These are phyloP conservation scores for Pseudomyrmex flavicornis DNA, from an alignment of 1,140 invertebrate species.

Conservation along the genomic window DNA sequence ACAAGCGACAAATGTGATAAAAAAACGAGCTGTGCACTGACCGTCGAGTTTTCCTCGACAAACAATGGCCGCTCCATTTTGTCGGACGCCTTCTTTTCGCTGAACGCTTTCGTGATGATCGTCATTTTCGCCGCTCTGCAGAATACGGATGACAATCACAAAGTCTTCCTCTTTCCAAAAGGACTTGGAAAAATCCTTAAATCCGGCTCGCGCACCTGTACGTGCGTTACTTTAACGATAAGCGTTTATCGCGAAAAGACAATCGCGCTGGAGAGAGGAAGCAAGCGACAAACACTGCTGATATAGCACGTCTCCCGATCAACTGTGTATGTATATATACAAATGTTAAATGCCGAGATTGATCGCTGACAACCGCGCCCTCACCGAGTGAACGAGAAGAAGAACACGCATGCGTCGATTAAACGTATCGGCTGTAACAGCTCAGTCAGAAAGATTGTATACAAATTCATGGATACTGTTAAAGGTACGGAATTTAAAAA, in stretches of 20 bases:
- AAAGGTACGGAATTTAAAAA: not conserved
- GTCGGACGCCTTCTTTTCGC: constrained; percentile 87
- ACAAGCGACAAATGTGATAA: not conserved
- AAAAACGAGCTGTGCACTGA: constrained; percentile 70
- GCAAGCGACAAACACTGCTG: not conserved
- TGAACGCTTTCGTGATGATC: constrained; percentile 88
- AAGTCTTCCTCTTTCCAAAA: too few species aligned
- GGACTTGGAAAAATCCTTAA: too few species aligned
- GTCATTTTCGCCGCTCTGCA: constrained; percentile 85
- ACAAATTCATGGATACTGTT: not conserved
- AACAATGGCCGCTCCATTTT: constrained; percentile 88
- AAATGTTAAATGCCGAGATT: constrained; percentile 66
- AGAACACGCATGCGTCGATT: constrained; percentile 36
- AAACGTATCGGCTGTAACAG: not conserved
- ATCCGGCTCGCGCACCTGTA: too few species aligned
- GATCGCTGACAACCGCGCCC: constrained; percentile 70
- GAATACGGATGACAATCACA: not conserved
- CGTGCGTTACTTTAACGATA: not conserved
- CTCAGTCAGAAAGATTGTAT: not conserved
- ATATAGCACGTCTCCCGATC: not conserved
- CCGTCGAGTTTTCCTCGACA: constrained; percentile 79
- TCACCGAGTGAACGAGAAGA: constrained; percentile 40
- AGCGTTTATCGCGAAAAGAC: not conserved
- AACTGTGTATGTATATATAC: constrained; percentile 44
- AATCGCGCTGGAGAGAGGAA: not conserved